Evolutionary conservation across 2,888 invertebrate genomes (phyloP), one percentile per base, ranked within the genome.

Genomic region (Dascillus cervinus): DNA sequence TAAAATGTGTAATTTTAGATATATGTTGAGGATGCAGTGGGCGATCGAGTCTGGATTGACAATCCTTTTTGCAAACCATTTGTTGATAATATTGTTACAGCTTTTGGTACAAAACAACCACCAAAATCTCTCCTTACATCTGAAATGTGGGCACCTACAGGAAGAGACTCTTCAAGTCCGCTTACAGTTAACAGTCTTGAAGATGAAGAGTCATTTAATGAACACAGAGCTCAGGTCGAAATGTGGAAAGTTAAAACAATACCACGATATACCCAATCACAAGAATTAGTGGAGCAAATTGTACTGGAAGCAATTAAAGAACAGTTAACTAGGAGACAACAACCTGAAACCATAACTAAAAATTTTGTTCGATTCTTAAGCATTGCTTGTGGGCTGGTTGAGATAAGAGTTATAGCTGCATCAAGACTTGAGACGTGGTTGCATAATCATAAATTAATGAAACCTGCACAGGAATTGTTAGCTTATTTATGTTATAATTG

Each of bases 11-110:
- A 6, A 33, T 60, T 65, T 3, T 52, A 88, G 80, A 75, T 89
- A 0, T 96, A 91, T 61, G 81, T 95, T 37, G 96, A 97, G 56
- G 96, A 97, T 68, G 89, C 94, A 0, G 68, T 92, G 1, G 90
- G 88, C 22, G 96, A 97, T 55, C 72, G 95, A 19, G 75, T 86
- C 44, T 96, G 96, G 91, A 89, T 95, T 11, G 96, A 96, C 58
- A 81, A 86, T 49, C 79, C 86, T 0, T 86, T 89, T 65, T 94
- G 94, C 60, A 84, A 85, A 53, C 81, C 84, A 11, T 85, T 95
- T 58, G 88, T 91, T 1, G 89, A 91, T 49, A 96, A 95, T 60
- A 83, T 96, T 27, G 71, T 84, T 32, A 85, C 85, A 0, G 88
- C 86, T 1, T 87, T 91, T 62, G 79, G 77, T 46, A 91, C 90